A percentile compares a stretch with the other conserved stretches of the same genome.
phyloP scores from a whole-genome alignment of 2,113 vertebrate species.

The Scalopus aquaticus region DNA sequence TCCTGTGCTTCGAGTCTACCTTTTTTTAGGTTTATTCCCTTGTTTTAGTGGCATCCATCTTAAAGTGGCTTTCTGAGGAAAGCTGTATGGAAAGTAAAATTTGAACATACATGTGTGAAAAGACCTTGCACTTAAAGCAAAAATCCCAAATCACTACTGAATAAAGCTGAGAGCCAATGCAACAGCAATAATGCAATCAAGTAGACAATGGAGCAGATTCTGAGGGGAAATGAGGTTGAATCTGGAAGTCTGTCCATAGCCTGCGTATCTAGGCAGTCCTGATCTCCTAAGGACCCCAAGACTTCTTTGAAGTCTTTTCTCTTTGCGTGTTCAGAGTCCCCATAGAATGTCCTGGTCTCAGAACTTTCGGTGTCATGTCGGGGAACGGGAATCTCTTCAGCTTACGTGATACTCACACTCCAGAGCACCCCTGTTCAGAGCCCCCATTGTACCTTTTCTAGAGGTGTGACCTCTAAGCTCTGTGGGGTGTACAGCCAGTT shows the following conservation, averaged over 20 bases:
- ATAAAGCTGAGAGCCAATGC: not conserved
- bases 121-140: not conserved
- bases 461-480: not conserved
- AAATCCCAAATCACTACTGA: not conserved
- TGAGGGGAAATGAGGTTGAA: not conserved
- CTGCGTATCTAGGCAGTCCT: not conserved
- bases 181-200: not conserved
- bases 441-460: not conserved
- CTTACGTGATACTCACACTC: not conserved
- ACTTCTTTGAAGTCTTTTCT: not conserved
- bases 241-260: not conserved
- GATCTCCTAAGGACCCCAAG: not conserved
- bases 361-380: not conserved
- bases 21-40: not conserved
- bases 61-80: not conserved
- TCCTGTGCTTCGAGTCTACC: not conserved
- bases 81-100: not conserved
- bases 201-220: not conserved
- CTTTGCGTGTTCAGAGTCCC: not conserved
- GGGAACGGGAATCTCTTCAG: not conserved
- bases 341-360: not conserved
- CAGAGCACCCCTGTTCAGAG: not conserved
- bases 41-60: not conserved
- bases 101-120: not conserved
- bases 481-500: not conserved